phyloP scores from a whole-genome alignment of 2,797 vertebrate species.

The Mus spretus region DNA sequence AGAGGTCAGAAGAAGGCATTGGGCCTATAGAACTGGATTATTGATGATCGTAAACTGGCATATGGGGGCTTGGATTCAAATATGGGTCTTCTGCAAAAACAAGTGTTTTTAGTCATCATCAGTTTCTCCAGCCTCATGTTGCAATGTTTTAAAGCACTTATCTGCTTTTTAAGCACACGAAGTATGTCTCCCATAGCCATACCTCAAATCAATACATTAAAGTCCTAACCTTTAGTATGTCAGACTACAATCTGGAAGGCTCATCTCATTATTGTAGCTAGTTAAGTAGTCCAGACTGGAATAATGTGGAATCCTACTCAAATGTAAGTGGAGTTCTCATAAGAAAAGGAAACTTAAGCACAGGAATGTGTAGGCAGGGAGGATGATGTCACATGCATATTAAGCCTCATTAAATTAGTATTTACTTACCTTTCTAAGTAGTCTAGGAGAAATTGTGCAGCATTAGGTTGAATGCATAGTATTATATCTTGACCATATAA shows the following conservation, averaged over 20 bases:
- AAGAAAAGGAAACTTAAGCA: neutral
- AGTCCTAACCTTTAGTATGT: neutral
- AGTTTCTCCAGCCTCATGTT: neutral
- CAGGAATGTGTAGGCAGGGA: neutral
- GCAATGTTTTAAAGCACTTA: neutral
- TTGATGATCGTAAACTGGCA: no score
- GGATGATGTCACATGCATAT: neutral
- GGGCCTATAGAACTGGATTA: neutral
- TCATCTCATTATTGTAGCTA: neutral
- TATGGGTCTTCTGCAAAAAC: neutral
- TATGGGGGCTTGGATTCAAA: neutral
- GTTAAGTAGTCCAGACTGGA: neutral
- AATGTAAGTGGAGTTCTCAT: neutral
- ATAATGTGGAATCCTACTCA: neutral
- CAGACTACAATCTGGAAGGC: neutral
- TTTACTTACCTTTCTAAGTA: neutral
- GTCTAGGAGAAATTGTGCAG: neutral
- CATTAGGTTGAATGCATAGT: neutral
- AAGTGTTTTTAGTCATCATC: neutral
- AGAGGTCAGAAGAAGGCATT: neutral
- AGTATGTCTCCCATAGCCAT: neutral
- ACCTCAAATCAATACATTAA: neutral
- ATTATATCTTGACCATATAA: neutral
- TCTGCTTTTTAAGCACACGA: conserved; percentile 1
- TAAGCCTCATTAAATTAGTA: conserved; percentile 1